Evolutionary conservation across 23 tunicate genomes (phyloP).

Genomic region (Clavelina lepadiformis): DNA sequence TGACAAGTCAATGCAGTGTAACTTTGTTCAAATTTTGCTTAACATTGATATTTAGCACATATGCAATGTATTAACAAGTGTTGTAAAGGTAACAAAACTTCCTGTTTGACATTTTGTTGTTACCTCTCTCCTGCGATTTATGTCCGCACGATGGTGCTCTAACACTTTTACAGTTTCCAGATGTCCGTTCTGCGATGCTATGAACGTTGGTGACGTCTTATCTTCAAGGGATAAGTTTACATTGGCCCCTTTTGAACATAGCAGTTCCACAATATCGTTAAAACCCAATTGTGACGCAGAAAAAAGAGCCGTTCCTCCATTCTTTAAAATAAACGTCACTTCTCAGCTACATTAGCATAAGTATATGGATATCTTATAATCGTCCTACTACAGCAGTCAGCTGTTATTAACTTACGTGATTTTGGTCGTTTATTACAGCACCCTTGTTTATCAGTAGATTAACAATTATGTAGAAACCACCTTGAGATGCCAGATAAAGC

Average conservation of each 20-base stretch:
- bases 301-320: conserved; percentile 55
- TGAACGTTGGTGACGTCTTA: conserved; percentile 46
- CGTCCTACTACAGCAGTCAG: too few relatives aligned
- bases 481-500: conserved; percentile 63
- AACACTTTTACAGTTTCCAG: conserved; percentile 26
- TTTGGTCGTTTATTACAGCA: conserved; percentile 41
- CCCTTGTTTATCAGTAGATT: conserved; percentile 21
- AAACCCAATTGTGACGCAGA: conserved; percentile 55
- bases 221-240: conserved; percentile 36
- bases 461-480: conserved; percentile 38
- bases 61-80: not conserved
- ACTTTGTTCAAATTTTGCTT: too few relatives aligned
- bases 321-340: conserved; percentile 14
- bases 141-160: conserved; percentile 37
- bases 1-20: too few relatives aligned
- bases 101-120: too few relatives aligned
- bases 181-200: conserved; percentile 78
- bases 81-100: not conserved
- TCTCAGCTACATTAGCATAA: not conserved
- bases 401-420: conserved; percentile 17
- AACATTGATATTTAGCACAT: too few relatives aligned
- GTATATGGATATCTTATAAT: not conserved
- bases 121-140: conserved; percentile 54
- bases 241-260: conserved; percentile 51
- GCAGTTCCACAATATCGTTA: conserved; percentile 29